Evolutionary conservation across 2,797 vertebrate genomes (phyloP), one percentile per base, ranked within the genome.

Genomic region (Cuniculus paca): DNA sequence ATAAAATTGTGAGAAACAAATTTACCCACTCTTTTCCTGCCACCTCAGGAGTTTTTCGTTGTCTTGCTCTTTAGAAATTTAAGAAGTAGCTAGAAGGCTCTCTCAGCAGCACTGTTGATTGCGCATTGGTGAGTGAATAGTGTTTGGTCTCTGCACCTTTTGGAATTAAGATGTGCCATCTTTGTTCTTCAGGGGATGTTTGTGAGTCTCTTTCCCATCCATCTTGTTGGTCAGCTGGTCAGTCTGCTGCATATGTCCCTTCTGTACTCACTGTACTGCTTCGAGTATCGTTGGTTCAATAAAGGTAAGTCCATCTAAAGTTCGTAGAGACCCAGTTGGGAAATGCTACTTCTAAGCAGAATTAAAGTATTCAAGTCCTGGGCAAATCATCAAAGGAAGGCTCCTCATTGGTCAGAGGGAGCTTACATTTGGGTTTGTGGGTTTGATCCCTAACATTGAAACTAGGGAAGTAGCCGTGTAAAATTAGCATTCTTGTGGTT

Each of bases 241-340:
- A 99, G 99, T 98, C 99, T 99, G 61, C 99, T 99, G 31, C 99
- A 99, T 98, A 99, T 99, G 99, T 99, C 99, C 45, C 99, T 99
- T 97, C 99, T 99, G 65, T 99, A 99, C 98, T 99, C 99, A 0
- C 98, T 99, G 14, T 99, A 99, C 98, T 99, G 99, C 98, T 99
- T 99, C 48, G 99, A 99, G 98, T 99, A 99, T 98, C 99, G 99
- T 98, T 99, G 99, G 99, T 99, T 99, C 97, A 99, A 99, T 99
- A 99, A 99, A 91, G 99, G 99, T 99, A 97, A 99, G 98, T 48
- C 74, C 26, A 6, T 78, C 31, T 74, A 63, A 95, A 83, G 89
- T 54, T 54, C 17, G 19, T 54, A 94, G 50, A 86, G 22, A 24
- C 24, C 58, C 14, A 8, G 31, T 61, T 83, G 50, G 54, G 61